Base-by-base conservation (phyloP, 92 coral and sea anemone genomes). In the Actinernus sp. region DNA sequence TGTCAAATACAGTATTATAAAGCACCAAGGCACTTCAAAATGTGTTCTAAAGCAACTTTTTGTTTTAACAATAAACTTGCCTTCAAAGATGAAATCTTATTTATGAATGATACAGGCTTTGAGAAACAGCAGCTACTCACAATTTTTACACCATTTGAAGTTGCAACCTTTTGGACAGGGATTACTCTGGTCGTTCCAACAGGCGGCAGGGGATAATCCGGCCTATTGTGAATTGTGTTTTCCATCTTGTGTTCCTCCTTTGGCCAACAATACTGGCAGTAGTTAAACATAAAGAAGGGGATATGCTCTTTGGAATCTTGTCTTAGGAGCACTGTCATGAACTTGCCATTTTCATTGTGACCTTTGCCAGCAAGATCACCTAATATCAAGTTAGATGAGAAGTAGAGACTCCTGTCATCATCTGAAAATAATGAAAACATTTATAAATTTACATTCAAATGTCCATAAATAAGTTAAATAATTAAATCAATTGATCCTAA, bases 271-370 rank as follows among this genome's bases (percentile, higher is more conserved):
- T 52, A 83, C 27, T 43, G 44, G 66, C 67, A 32, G 58, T 45
- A 83, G 25, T 46, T 30, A 18, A 43, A 34, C 78, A 83, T 30
- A 28, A 76, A 52, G 49, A 36, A 28, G 1, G 89, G 89, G 21
- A 83, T 64, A 28, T 75, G 73, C 22, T 67, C 23, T 39, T 61
- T 36, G 24, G 79, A 61, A 24, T 73, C 67, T 16, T 62, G 79
- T 8, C 34, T 33, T n/a, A 83, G 60, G 13, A 83, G 41, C 17
- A 83, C 76, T 36, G 79, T 55, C 89, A 83, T 83, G 64, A 76
- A 76, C 22, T 76, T 83, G 53, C 89, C 89, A 25, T 83, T 76
- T 34, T 64, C 49, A 58, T 83, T 83, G 58, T 73, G 46, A 37
- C 68, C 75, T 5, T 67, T 9, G 9, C 37, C 39, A 12, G 84